These are phyloP conservation scores for Lasiommata megera DNA, from an alignment of 2,888 invertebrate genomes.

Conservation along the genomic window DNA sequence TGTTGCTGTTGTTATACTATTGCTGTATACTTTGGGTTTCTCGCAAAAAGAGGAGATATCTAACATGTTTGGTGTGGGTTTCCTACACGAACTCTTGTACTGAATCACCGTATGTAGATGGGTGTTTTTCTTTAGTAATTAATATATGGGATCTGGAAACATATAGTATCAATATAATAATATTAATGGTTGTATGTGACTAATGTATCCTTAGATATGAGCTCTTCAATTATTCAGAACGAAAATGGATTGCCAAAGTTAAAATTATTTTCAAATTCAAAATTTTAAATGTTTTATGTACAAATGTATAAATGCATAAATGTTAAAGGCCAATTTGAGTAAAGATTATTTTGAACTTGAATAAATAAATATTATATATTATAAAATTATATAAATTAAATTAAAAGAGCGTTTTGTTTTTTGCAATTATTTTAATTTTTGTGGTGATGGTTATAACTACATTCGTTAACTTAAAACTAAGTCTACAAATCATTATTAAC, in stretches of 20 bases:
- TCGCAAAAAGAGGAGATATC: slow-evolving; percentile 32
- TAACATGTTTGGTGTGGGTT: slow-evolving; percentile 20
- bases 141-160: slow-evolving; percentile 1
- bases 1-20: slow-evolving; percentile 45
- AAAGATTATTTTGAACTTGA: too few species aligned
- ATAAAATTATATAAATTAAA: too few species aligned
- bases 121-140: background rate
- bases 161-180: background rate
- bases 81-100: background rate
- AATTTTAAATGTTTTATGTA: too few species aligned
- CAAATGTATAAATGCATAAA: too few species aligned
- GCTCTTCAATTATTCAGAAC: background rate
- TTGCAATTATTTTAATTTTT: too few species aligned
- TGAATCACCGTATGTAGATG: background rate
- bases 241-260: slow-evolving; percentile 3
- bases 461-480: too few species aligned
- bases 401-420: too few species aligned
- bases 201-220: background rate
- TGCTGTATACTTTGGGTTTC: slow-evolving; percentile 32
- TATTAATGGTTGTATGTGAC: background rate
- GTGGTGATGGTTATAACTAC: too few species aligned
- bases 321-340: too few species aligned
- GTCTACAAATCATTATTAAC: too few species aligned
- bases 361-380: too few species aligned
- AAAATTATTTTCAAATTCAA: too few species aligned